phyloP scores from a whole-genome alignment of 2,888 invertebrate genomes.

The Calliphora vomitoria region DNA sequence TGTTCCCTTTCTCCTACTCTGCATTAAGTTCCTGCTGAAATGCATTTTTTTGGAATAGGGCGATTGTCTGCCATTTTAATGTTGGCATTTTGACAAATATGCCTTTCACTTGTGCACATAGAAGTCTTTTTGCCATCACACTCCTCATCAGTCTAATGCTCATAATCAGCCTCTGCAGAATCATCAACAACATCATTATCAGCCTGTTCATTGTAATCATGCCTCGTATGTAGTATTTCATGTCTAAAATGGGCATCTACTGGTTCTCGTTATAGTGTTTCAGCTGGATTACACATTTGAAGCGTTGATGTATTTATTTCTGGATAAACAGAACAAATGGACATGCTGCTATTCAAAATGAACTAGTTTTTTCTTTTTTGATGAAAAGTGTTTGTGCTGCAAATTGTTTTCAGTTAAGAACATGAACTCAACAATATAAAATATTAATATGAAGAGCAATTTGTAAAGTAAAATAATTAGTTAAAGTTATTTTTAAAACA shows the following conservation, averaged over 20 bases:
- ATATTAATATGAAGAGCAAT: too few species aligned
- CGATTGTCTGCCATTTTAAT: slow-evolving; percentile 14
- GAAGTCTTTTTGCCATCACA: background rate
- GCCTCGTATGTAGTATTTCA: background rate
- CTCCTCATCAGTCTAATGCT: background rate
- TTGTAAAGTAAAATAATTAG: too few species aligned
- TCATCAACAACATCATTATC: slow-evolving; percentile 43
- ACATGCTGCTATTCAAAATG: background rate
- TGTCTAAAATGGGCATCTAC: background rate
- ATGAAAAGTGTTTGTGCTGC: background rate
- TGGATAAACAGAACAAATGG: background rate
- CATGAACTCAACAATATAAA: too few species aligned
- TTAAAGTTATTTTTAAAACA: too few species aligned
- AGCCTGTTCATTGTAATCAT: slow-evolving; percentile 8
- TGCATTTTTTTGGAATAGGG: too few species aligned
- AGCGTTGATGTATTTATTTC: background rate
- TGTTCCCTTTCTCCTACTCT: too few species aligned
- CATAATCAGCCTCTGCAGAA: background rate
- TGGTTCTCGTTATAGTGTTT: background rate
- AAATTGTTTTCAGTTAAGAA: background rate
- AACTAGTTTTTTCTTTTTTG: background rate
- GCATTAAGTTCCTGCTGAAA: too few species aligned
- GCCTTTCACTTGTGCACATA: slow-evolving; percentile 47
- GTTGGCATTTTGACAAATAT: slow-evolving; percentile 67
- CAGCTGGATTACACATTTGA: background rate